These are phyloP conservation scores for Drosophila teissieri DNA, from an alignment of 1,140 invertebrate genomes.

Conservation along the genomic window DNA sequence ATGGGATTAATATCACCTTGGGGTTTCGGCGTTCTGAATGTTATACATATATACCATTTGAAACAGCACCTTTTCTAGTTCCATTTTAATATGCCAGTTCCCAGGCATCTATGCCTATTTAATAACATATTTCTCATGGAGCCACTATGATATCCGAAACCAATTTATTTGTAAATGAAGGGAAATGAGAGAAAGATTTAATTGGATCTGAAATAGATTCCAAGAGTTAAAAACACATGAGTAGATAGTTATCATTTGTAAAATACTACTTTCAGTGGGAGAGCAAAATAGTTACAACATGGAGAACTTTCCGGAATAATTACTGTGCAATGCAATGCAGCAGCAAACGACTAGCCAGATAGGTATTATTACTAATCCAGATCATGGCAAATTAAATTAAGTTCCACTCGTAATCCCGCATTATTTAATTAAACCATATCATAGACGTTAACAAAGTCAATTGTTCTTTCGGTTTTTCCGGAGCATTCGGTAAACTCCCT, in stretches of 20 bases:
- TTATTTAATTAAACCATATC: conserved; percentile 36
- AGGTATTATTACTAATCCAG: neutral
- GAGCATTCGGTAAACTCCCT: conserved; percentile 14
- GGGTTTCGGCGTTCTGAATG: conserved; percentile 8
- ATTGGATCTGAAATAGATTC: neutral
- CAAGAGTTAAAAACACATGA: no score
- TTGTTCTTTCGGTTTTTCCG: conserved; percentile 31
- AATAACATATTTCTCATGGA: neutral
- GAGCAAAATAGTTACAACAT: neutral
- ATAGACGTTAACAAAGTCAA: conserved; percentile 32
- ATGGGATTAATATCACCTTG: conserved; percentile 7
- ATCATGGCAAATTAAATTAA: conserved; percentile 17
- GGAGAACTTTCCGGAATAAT: neutral
- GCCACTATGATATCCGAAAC: neutral
- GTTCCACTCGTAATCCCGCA: conserved; percentile 5
- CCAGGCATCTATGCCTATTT: neutral
- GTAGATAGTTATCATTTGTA: no score
- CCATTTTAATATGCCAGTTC: neutral
- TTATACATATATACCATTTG: conserved; percentile 1
- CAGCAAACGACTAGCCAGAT: neutral
- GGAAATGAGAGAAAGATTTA: neutral
- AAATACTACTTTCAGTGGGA: no score
- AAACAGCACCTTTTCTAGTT: neutral
- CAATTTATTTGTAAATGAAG: conserved; percentile 10
- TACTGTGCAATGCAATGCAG: neutral